These are phyloP conservation scores for Spodoptera picta DNA, from an alignment of 2,888 invertebrate species.

Conservation along the genomic window DNA sequence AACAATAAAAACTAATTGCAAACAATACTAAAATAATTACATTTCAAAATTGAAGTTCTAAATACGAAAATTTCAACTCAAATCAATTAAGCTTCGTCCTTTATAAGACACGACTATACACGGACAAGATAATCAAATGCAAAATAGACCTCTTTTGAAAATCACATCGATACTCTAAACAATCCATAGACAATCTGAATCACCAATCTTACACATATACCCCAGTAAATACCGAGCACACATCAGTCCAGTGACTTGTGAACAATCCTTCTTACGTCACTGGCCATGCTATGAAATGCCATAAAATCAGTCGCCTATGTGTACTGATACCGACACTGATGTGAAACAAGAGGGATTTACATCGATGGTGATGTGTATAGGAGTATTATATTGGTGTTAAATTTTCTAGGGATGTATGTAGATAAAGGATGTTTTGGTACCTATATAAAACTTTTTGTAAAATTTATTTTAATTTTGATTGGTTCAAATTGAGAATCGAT, in stretches of 20 bases:
- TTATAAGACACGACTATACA: no score
- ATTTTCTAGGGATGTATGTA: conserved; percentile 19
- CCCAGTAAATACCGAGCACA: conserved; percentile 29
- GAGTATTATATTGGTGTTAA: conserved; percentile 15
- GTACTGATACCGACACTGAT: conserved; percentile 64
- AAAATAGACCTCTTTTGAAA: no score
- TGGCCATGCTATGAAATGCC: conserved; percentile 58
- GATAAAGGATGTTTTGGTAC: neutral
- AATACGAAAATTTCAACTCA: no score
- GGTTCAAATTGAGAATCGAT: no score
- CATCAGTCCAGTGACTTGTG: conserved; percentile 57
- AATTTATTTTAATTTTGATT: no score
- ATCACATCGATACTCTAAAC: no score
- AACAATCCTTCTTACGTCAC: conserved; percentile 56
- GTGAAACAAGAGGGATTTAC: conserved; percentile 58
- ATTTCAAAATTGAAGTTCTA: no score
- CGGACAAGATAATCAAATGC: no score
- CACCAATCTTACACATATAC: neutral
- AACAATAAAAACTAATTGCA: no score
- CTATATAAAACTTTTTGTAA: no score
- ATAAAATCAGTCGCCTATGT: conserved; percentile 69
- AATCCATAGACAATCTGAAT: neutral
- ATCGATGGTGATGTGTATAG: conserved; percentile 1
- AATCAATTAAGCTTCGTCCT: no score
- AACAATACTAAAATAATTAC: no score